Conservation (phyloP, 64 coral and sea anemone genomes). For the Anthopleura sola region DNA sequence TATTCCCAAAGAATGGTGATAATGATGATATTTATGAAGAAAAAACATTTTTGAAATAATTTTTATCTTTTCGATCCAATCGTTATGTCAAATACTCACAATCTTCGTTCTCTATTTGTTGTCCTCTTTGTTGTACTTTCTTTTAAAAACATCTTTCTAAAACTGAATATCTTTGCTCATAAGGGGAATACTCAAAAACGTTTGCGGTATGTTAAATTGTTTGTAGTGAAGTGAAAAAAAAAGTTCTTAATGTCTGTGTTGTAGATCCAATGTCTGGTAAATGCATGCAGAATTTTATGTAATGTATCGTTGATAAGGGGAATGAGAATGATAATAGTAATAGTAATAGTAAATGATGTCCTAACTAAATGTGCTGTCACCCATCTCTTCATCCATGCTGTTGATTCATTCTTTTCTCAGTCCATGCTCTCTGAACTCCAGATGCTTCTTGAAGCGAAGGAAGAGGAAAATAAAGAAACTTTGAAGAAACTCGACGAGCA, state of each 20-base stretch:
- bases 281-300: background rate
- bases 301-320: background rate
- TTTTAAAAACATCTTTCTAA: no score
- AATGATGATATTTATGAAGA: no score
- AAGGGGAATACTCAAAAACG: background rate
- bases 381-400: constrained; percentile 13
- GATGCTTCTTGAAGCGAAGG: constrained; percentile 47
- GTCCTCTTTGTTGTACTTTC: background rate
- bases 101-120: background rate
- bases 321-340: no score
- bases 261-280: background rate
- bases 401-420: constrained; percentile 45
- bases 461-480: constrained; percentile 22
- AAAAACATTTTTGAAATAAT: no score
- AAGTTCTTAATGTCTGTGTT: no score
- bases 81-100: background rate
- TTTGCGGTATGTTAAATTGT: no score
- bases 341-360: background rate
- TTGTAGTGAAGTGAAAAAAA: no score
- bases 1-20: no score
- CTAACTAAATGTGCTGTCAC: background rate
- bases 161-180: background rate
- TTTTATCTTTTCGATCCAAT: background rate
- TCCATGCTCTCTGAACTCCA: constrained; percentile 54
- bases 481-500: constrained; percentile 43